A percentile compares a stretch with the other conserved stretches of the same genome.
phyloP scores from a whole-genome alignment of 2,888 invertebrate genomes.

The Stenurella melanura region DNA sequence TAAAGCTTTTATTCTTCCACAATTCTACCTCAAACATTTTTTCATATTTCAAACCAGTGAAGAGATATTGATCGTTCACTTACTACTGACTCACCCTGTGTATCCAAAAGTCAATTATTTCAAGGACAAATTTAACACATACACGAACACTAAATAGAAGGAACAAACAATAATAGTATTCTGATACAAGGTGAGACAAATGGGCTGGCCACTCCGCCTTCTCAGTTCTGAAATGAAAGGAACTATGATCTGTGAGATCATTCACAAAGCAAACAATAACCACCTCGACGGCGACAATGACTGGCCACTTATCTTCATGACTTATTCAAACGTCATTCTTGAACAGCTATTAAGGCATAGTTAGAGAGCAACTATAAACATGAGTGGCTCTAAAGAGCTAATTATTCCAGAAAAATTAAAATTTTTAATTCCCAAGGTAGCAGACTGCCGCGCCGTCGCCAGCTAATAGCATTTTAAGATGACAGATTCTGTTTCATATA shows the following conservation, averaged over 20 bases:
- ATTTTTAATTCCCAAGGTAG: constrained; percentile 46
- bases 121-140: not conserved
- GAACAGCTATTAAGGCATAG: constrained; percentile 23
- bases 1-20: too few species aligned
- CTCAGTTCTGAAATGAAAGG: constrained; percentile 32
- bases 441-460: constrained; percentile 52
- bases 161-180: constrained; percentile 38
- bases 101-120: constrained; percentile 3
- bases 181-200: constrained; percentile 44
- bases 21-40: too few species aligned
- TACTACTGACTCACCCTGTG: too few species aligned
- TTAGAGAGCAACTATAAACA: constrained; percentile 10
- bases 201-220: constrained; percentile 43
- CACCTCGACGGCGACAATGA: constrained; percentile 40
- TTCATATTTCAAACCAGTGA: too few species aligned
- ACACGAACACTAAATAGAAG: constrained; percentile 8
- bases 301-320: constrained; percentile 40
- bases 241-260: constrained; percentile 35
- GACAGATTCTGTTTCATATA: constrained; percentile 66
- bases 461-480: constrained; percentile 58
- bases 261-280: constrained; percentile 44
- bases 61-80: too few species aligned
- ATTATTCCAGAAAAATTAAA: constrained; percentile 24
- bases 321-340: constrained; percentile 33
- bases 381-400: constrained; percentile 8